A percentile compares a stretch with the other conserved stretches of the same genome.
Conservation (phyloP, 2,888 invertebrate genomes). For the Campopleginae sp. region DNA sequence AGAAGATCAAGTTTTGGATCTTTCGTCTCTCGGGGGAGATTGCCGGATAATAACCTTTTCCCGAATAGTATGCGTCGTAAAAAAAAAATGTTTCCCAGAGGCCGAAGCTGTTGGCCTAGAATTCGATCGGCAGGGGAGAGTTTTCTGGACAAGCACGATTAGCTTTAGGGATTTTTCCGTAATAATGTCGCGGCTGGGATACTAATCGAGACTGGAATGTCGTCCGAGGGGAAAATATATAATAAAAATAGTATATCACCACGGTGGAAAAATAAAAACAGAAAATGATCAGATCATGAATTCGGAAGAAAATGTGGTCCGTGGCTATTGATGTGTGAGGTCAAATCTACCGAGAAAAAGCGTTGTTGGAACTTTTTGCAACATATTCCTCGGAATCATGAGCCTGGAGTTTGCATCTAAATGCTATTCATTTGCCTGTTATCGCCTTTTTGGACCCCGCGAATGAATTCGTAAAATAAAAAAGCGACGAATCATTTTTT, state of each 20-base stretch:
- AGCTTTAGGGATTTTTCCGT: conserved; percentile 55
- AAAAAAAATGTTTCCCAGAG: conserved; percentile 67
- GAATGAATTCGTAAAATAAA: no score
- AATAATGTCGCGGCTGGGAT: conserved; percentile 24
- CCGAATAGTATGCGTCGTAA: conserved; percentile 72
- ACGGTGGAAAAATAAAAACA: conserved; percentile 4
- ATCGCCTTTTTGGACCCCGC: no score
- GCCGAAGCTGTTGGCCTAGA: conserved; percentile 18
- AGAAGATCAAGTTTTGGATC: conserved; percentile 56
- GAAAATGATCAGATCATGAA: conserved; percentile 35
- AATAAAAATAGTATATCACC: conserved; percentile 21
- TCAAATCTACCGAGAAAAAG: background rate
- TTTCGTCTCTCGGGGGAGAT: conserved; percentile 67
- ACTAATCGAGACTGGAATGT: conserved; percentile 48
- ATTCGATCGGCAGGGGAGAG: conserved; percentile 28
- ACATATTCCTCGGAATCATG: no score
- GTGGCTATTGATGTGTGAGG: conserved; percentile 14
- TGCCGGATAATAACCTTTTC: conserved; percentile 74
- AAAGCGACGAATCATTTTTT: no score
- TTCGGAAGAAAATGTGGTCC: conserved; percentile 7
- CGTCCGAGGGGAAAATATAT: conserved; percentile 16
- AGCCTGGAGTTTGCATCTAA: no score
- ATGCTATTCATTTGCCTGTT: no score
- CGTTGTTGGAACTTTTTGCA: background rate
- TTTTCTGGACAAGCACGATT: conserved; percentile 60